Conservation (phyloP, 2,888 invertebrate genomes). For the Agrochola macilenta region DNA sequence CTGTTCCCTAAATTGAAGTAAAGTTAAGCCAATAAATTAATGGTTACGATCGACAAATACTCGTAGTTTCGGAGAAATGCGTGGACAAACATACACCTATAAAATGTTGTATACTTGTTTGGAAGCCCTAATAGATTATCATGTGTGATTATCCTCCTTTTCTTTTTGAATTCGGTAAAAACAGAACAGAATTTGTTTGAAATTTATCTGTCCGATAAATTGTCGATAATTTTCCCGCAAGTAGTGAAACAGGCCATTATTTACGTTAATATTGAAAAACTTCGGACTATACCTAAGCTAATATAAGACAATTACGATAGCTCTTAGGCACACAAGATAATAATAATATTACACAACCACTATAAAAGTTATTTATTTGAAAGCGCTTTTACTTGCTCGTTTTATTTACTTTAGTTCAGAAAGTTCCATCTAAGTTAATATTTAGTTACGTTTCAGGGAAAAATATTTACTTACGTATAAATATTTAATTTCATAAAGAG, state of each 20-base stretch:
- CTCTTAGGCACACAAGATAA: constrained; percentile 8
- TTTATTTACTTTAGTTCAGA: constrained; percentile 53
- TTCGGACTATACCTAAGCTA: background rate
- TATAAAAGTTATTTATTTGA: constrained; percentile 52
- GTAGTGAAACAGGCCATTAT: background rate
- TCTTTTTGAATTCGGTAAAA: background rate
- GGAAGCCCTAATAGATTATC: too few species aligned
- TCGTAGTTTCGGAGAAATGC: too few species aligned
- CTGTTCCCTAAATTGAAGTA: too few species aligned
- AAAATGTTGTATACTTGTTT: too few species aligned
- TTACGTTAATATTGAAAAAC: background rate
- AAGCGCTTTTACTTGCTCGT: constrained; percentile 41
- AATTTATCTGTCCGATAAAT: background rate
- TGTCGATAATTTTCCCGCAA: background rate
- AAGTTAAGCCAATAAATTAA: too few species aligned
- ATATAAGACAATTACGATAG: constrained; percentile 2
- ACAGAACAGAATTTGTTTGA: background rate
- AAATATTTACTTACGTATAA: background rate
- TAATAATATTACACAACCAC: constrained; percentile 29
- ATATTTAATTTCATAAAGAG: background rate
- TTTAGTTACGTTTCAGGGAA: constrained; percentile 20
- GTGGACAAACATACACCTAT: too few species aligned
- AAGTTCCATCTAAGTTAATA: constrained; percentile 46
- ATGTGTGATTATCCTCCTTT: too few species aligned
- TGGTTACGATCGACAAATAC: too few species aligned